Conservation (phyloP, 1,140 invertebrate species). For the Lithobius niger region DNA sequence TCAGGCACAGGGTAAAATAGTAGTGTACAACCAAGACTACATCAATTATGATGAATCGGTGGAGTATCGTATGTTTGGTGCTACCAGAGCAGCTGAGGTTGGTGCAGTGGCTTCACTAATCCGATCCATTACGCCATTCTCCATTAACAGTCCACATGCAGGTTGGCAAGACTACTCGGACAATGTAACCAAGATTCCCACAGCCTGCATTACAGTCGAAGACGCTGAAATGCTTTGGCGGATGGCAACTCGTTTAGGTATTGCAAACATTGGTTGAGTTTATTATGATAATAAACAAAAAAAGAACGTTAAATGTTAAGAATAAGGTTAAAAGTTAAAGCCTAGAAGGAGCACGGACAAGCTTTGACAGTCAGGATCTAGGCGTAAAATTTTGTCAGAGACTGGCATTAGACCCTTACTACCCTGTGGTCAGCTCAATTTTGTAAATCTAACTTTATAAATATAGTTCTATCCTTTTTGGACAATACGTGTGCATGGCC, state of each 20-base stretch:
- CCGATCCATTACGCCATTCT: slow-evolving; percentile 58
- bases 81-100: slow-evolving; percentile 46
- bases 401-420: too few species aligned
- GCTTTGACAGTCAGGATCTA: too few species aligned
- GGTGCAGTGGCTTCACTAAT: slow-evolving; percentile 61
- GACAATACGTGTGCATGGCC: too few species aligned
- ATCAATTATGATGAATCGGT: slow-evolving; percentile 46
- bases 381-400: too few species aligned
- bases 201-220: slow-evolving; percentile 61
- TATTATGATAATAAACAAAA: too few species aligned
- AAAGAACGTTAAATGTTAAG: too few species aligned
- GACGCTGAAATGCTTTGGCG: slow-evolving; percentile 60
- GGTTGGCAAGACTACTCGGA: slow-evolving; percentile 45
- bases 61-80: slow-evolving; percentile 42
- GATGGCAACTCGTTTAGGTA: slow-evolving; percentile 34
- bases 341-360: too few species aligned
- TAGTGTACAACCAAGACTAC: slow-evolving; percentile 54
- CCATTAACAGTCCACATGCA: slow-evolving; percentile 52
- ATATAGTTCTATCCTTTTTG: too few species aligned
- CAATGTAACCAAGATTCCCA: slow-evolving; percentile 53
- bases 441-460: too few species aligned
- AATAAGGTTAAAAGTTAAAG: too few species aligned
- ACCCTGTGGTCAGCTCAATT: too few species aligned
- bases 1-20: slow-evolving; percentile 51
- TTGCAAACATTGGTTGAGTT: too few species aligned